phyloP scores from a whole-genome alignment of 2,888 invertebrate genomes.

The Synanthedon vespiformis region DNA sequence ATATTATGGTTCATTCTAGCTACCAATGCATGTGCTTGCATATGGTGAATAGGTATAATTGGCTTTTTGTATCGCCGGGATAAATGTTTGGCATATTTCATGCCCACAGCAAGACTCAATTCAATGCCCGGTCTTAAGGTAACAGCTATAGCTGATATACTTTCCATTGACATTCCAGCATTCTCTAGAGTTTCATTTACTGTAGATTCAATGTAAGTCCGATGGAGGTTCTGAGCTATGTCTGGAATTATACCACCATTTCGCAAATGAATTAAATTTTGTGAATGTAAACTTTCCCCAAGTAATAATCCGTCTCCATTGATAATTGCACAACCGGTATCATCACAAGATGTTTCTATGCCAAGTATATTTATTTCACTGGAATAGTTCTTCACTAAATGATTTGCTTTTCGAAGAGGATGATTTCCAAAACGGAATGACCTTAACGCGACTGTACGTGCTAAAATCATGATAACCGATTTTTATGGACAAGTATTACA shows the following conservation, averaged over 20 bases:
- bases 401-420: neutral
- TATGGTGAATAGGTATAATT: slow-evolving; percentile 97
- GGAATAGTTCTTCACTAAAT: neutral
- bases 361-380: slow-evolving; percentile 74
- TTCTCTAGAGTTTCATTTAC: slow-evolving; percentile 76
- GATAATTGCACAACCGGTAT: slow-evolving; percentile 93
- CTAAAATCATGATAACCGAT: too few species aligned
- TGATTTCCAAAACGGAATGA: too few species aligned
- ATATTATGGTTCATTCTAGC: slow-evolving; percentile 80
- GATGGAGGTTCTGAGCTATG: slow-evolving; percentile 86
- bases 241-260: slow-evolving; percentile 94
- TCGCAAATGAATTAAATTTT: slow-evolving; percentile 78
- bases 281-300: slow-evolving; percentile 86
- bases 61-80: slow-evolving; percentile 79
- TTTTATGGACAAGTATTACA: too few species aligned
- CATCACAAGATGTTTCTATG: slow-evolving; percentile 99
- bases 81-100: slow-evolving; percentile 85
- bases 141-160: slow-evolving; percentile 89
- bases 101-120: slow-evolving; percentile 82
- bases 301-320: slow-evolving; percentile 78
- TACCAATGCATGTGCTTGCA: slow-evolving; percentile 98
- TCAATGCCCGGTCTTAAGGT: slow-evolving; percentile 89
- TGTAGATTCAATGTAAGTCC: slow-evolving; percentile 79
- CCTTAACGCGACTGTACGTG: too few species aligned
- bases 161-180: slow-evolving; percentile 72